These are phyloP conservation scores for Yponomeuta malinellus DNA, from an alignment of 2,888 invertebrate species.

Conservation along the genomic window DNA sequence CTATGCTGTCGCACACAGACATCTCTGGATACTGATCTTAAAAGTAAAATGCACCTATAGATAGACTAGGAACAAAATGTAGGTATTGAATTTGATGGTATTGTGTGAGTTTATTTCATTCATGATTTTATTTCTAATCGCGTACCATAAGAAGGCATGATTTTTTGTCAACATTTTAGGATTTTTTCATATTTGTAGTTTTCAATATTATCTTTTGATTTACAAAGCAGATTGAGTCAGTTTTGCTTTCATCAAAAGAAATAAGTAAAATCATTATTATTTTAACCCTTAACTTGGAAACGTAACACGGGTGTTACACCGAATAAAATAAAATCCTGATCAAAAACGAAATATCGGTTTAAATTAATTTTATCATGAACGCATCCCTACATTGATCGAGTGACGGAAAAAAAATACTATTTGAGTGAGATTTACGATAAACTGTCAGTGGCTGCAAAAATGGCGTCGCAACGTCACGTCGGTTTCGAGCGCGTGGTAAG, in stretches of 20 bases:
- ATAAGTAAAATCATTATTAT: neutral
- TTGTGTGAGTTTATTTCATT: neutral
- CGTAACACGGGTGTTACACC: no score
- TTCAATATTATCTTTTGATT: neutral
- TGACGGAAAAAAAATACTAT: no score
- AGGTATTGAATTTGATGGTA: slow-evolving; percentile 31
- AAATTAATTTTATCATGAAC: no score
- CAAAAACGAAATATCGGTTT: no score
- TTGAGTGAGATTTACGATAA: no score
- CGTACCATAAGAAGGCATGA: neutral
- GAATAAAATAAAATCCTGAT: no score
- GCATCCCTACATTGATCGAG: no score
- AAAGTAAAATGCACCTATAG: slow-evolving; percentile 64
- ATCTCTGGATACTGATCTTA: neutral
- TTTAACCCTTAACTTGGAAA: no score
- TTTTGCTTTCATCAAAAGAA: neutral
- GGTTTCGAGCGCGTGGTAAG: no score
- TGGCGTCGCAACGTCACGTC: no score
- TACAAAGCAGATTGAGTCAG: slow-evolving; percentile 8
- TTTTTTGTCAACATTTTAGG: no score
- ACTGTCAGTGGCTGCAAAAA: no score
- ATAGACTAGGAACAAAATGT: slow-evolving; percentile 58
- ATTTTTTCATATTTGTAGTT: neutral
- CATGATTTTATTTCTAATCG: neutral
- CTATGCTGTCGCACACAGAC: neutral